Conservation (phyloP, 2,888 invertebrate species). For the Caenorhabditis sinica region DNA sequence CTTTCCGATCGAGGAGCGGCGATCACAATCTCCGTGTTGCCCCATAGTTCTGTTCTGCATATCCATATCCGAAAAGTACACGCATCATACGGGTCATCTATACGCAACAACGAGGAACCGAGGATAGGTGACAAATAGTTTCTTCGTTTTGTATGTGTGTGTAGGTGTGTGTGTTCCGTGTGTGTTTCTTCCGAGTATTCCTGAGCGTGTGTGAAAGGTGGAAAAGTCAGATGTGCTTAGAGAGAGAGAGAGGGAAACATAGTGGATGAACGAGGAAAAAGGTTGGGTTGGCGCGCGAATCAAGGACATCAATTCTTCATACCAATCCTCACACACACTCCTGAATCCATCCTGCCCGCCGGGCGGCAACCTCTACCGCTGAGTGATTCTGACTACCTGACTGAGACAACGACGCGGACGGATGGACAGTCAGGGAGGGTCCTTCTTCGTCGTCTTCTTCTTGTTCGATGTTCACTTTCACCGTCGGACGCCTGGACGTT, state of each 20-base stretch:
- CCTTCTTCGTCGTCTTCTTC: slow-evolving; percentile 42
- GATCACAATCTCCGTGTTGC: slow-evolving; percentile 43
- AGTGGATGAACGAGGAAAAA: slow-evolving; percentile 21
- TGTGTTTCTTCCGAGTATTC: neutral
- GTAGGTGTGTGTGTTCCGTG: slow-evolving; percentile 5
- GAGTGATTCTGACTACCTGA: slow-evolving; percentile 59
- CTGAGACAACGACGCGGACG: slow-evolving; percentile 46
- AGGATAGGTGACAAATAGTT: slow-evolving; percentile 66
- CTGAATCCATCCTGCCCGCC: slow-evolving; percentile 34
- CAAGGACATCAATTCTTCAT: slow-evolving; percentile 66
- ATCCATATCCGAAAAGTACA: slow-evolving; percentile 66
- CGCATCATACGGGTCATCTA: slow-evolving; percentile 64
- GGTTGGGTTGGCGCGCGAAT: slow-evolving; percentile 61
- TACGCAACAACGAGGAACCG: slow-evolving; percentile 34
- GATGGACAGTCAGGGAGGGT: neutral
- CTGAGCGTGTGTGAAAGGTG: slow-evolving; percentile 13
- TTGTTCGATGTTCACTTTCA: slow-evolving; percentile 64
- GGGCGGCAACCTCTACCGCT: slow-evolving; percentile 58
- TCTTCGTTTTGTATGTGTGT: slow-evolving; percentile 33
- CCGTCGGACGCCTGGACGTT: slow-evolving; percentile 47
- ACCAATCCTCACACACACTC: slow-evolving; percentile 56
- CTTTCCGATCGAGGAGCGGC: slow-evolving; percentile 14
- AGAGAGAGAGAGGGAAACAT: slow-evolving; percentile 25
- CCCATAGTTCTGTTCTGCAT: slow-evolving; percentile 50
- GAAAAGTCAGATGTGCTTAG: slow-evolving; percentile 62